A percentile compares a stretch with the other conserved stretches of the same genome.
phyloP scores from a whole-genome alignment of 1,140 invertebrate species.

The Scaptomyza montana region DNA sequence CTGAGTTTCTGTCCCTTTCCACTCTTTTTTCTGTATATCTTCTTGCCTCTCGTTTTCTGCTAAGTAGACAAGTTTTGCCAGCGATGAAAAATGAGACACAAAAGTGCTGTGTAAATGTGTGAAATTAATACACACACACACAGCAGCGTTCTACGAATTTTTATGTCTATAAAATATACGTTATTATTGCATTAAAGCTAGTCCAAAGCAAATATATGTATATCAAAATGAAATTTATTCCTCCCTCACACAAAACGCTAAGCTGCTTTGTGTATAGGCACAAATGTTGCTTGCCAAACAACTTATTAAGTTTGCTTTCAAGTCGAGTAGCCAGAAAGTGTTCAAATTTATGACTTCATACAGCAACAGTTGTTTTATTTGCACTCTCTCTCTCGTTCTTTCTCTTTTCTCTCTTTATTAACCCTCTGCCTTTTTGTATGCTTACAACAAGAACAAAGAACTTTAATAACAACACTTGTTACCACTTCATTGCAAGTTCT shows the following conservation, averaged over 20 bases:
- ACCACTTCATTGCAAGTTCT: conserved; percentile 38
- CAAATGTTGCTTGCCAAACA: conserved; percentile 19
- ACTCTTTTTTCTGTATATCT: background rate
- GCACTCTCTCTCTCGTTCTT: background rate
- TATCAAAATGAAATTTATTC: conserved; percentile 59
- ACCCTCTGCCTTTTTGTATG: conserved; percentile 24
- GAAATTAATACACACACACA: conserved; percentile 61
- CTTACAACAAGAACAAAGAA: background rate
- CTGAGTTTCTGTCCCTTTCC: background rate
- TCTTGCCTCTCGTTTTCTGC: conserved; percentile 17
- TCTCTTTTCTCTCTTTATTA: conserved; percentile 23
- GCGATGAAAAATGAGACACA: conserved; percentile 62
- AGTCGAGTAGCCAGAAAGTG: conserved; percentile 24
- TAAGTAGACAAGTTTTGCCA: conserved; percentile 48
- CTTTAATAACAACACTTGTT: conserved; percentile 33
- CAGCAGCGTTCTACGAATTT: conserved; percentile 31
- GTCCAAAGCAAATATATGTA: conserved; percentile 26
- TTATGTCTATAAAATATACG: conserved; percentile 59
- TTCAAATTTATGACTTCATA: conserved; percentile 57
- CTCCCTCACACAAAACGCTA: conserved; percentile 41
- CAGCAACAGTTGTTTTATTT: conserved; percentile 53
- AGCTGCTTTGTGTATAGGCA: conserved; percentile 20
- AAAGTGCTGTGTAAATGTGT: conserved; percentile 69
- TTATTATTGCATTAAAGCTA: conserved; percentile 62
- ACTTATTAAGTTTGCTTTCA: conserved; percentile 44